phyloP scores from a whole-genome alignment of 2,113 vertebrate species.

The Hiodon tergisus region DNA sequence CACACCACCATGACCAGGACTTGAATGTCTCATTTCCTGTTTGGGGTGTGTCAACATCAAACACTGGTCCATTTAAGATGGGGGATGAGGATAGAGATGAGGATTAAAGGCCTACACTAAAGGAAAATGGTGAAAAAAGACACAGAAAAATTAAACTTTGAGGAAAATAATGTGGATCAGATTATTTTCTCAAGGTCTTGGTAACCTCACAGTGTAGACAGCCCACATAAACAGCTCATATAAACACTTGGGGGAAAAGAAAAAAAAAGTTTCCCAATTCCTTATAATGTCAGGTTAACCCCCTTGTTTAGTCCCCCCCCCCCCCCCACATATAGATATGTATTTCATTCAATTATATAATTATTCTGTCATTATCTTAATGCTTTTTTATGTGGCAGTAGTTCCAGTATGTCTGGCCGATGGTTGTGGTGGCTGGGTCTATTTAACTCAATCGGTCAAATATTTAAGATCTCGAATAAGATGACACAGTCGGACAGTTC shows the following conservation, averaged over 20 bases:
- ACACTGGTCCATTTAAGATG: slow-evolving; percentile 12
- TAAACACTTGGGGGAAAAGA: slow-evolving; percentile 17
- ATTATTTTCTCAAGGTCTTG: slow-evolving; percentile 1
- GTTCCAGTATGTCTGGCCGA: slow-evolving; percentile 38
- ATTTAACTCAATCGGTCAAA: slow-evolving; percentile 18
- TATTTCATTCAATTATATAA: slow-evolving; percentile 51
- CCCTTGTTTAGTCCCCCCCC: slow-evolving; percentile 34
- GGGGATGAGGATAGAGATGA: slow-evolving; percentile 8
- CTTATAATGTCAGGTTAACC: background rate
- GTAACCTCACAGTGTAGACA: slow-evolving; percentile 1
- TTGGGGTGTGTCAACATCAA: slow-evolving; percentile 66
- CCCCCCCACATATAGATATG: slow-evolving; percentile 12
- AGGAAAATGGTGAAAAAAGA: background rate
- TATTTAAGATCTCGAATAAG: background rate
- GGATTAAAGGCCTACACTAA: background rate
- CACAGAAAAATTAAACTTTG: slow-evolving; percentile 20
- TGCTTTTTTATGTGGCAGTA: slow-evolving; percentile 47
- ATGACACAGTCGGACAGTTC: background rate
- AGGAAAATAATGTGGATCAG: background rate
- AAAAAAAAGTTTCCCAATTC: slow-evolving; percentile 7
- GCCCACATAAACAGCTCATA: slow-evolving; percentile 1
- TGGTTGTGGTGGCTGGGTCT: slow-evolving; percentile 23
- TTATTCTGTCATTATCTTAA: slow-evolving; percentile 46
- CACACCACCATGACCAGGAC: no score
- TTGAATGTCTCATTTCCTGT: slow-evolving; percentile 69